Conservation (phyloP, 2,113 vertebrate genomes). For the Ramphastos sulfuratus region DNA sequence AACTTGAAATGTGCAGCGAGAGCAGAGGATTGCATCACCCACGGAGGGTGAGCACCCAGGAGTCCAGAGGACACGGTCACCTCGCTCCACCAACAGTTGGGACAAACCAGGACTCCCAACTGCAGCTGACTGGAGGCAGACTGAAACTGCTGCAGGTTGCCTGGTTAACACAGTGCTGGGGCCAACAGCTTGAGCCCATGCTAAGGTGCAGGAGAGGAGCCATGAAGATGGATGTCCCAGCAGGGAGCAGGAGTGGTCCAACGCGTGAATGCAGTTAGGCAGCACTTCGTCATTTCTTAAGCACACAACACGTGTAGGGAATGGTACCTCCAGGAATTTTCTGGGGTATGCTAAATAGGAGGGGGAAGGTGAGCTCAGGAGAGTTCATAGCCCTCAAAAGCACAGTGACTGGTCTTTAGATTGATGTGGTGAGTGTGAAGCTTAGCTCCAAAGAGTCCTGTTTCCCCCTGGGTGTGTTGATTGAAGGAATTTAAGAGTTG, state of each 20-base stretch:
- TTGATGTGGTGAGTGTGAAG: neutral
- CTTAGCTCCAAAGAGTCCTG: neutral
- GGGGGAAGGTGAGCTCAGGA: neutral
- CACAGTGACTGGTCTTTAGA: fast-evolving
- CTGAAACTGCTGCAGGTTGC: neutral
- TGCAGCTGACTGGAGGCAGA: neutral
- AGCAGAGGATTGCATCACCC: neutral
- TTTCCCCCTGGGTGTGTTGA: neutral
- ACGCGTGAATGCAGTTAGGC: fast-evolving
- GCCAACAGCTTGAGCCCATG: neutral
- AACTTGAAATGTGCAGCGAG: neutral
- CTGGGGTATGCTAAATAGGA: neutral
- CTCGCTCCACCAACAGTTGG: neutral
- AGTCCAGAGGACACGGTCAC: neutral
- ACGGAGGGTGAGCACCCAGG: fast-evolving
- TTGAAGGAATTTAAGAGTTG: neutral
- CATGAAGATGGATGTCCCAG: neutral
- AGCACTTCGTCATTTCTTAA: neutral
- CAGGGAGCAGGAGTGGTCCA: neutral
- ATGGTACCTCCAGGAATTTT: neutral
- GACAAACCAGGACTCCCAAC: neutral
- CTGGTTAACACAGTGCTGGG: neutral
- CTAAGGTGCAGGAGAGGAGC: neutral
- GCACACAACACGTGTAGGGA: fast-evolving
- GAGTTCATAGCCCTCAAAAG: neutral